Percentiles rank a stretch among this genome's conserved stretches.
phyloP scores from a whole-genome alignment of 2,113 vertebrate species.

The Pungitius pungitius region DNA sequence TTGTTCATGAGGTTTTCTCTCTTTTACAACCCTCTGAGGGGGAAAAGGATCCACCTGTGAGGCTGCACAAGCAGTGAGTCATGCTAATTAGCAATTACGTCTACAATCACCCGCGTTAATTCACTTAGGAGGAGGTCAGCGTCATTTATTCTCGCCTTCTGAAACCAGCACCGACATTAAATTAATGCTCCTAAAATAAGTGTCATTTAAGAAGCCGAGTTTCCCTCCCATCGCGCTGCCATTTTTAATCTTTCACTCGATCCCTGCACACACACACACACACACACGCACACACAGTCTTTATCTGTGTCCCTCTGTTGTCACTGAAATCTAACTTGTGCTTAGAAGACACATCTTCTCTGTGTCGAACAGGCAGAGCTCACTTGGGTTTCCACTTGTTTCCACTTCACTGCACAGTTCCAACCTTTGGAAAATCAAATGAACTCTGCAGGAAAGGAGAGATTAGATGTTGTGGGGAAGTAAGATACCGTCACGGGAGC shows the following conservation, averaged over 20 bases:
- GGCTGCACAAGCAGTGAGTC: conserved; percentile 63
- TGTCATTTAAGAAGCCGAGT: conserved; percentile 56
- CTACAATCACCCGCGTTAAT: conserved; percentile 75
- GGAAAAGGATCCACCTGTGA: conserved; percentile 58
- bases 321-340: conserved; percentile 32
- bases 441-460: conserved; percentile 23
- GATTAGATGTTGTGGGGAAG: conserved; percentile 10
- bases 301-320: conserved; percentile 20
- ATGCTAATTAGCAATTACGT: conserved; percentile 76
- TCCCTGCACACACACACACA: background rate
- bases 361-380: conserved; percentile 25
- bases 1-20: conserved; percentile 40
- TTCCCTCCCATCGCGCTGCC: background rate
- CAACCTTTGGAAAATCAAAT: conserved; percentile 39
- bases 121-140: conserved; percentile 70
- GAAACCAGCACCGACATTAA: conserved; percentile 58
- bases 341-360: conserved; percentile 29
- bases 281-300: background rate
- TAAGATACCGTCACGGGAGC: background rate
- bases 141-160: conserved; percentile 73
- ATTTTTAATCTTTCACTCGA: conserved; percentile 15
- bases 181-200: conserved; percentile 67
- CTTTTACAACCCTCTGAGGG: conserved; percentile 46
- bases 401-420: conserved; percentile 8
- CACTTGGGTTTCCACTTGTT: conserved; percentile 33